phyloP scores from a whole-genome alignment of 2,797 vertebrate genomes.

The Sebastes oblongus region DNA sequence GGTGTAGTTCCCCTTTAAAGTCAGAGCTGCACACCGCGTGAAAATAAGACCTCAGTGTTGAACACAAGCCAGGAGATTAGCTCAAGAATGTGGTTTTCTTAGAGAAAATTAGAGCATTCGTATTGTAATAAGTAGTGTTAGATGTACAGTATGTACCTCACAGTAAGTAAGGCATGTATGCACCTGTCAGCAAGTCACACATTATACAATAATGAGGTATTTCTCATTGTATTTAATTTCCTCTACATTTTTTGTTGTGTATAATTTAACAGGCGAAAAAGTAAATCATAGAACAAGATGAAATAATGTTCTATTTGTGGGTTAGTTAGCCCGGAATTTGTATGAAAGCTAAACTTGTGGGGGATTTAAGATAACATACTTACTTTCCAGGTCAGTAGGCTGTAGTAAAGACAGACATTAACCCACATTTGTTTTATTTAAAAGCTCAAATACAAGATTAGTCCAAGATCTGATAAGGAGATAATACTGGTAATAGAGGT shows the following conservation, averaged over 20 bases:
- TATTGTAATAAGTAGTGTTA: background rate
- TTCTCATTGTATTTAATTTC: background rate
- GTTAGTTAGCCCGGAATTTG: background rate
- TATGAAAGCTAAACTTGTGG: background rate
- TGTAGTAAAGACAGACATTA: background rate
- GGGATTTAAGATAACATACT: background rate
- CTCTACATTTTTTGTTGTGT: background rate
- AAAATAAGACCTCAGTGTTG: background rate
- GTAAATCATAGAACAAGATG: background rate
- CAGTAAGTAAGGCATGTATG: background rate
- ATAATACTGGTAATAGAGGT: conserved; percentile 1
- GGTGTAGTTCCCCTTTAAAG: too few species aligned
- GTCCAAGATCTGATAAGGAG: conserved; percentile 9
- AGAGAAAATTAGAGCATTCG: background rate
- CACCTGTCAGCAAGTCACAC: background rate
- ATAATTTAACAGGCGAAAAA: background rate
- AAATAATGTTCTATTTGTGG: background rate
- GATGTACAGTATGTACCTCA: background rate
- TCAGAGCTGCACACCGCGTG: background rate
- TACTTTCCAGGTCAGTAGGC: background rate
- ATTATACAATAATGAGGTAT: background rate
- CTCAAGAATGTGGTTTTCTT: background rate
- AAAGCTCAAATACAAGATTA: conserved; percentile 23
- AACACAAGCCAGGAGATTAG: background rate
- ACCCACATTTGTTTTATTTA: conserved; percentile 27